Evolutionary conservation across 2,888 invertebrate species (phyloP), one percentile per base, ranked within the genome.

Genomic region (Maniola hyperantus): DNA sequence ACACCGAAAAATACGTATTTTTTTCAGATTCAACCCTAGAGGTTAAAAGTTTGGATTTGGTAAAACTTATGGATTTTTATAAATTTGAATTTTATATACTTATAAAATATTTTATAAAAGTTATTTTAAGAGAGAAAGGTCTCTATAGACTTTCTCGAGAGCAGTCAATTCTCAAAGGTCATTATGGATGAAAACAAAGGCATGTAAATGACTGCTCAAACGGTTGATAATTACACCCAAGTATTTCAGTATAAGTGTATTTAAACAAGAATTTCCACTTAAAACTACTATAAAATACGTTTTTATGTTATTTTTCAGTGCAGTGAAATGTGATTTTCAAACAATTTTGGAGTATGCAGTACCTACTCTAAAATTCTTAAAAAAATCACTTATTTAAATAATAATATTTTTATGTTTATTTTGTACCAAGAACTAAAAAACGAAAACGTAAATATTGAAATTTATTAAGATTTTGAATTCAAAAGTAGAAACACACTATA

Each of bases 181-280:
- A 50, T 58, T 50, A 44, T 64, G 66, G 57, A 50, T 36, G n/a
- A 66, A 66, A 54, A 53, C 58, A 63, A 64, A 66, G 64, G 59
- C 57, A 66, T 64, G 64, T 34, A 69, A 66, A 66, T 59, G 63
- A 64, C 59, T 26, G 42, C 36, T 64, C 15, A 66, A 57, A n/a
- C 33, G 64, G 11, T 58, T 11, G 57, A 48, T 66, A 67, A 66
- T 63, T 59, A 59, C 60, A 46, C 18, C 46, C n/a, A 53, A 66
- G 61, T 54, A 66, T 65, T 62, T 66, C 46, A 39, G 33, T 34
- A 51, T 26, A 54, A 50, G 15, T 48, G 26, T 42, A 53, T 62
- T 62, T 26, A 51, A 62, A 15, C 53, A 20, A 39, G 10, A 36
- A 50, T 50, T 60, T 50, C 39, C 20, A 34, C 39, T 48, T 51